Evolutionary conservation across 2,113 vertebrate species (phyloP).

Genomic region (Thomomys bottae): DNA sequence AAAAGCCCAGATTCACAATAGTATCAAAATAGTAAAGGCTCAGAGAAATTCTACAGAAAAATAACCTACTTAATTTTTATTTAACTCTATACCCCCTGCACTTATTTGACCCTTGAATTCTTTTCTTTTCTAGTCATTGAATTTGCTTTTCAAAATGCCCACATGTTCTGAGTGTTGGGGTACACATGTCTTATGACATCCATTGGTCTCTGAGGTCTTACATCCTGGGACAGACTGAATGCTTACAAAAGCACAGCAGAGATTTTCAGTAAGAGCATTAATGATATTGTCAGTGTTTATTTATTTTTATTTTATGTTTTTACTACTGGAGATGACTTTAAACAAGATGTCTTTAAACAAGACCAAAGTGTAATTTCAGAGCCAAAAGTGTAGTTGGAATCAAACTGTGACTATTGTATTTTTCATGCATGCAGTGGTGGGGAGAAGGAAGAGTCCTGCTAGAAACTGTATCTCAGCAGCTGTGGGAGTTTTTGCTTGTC

Average conservation of each 20-base stretch:
- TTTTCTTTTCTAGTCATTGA: not conserved
- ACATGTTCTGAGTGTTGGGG: constrained; percentile 61
- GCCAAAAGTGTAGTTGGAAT: not conserved
- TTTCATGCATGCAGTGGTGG: not conserved
- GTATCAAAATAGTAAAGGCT: not conserved
- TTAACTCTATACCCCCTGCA: not conserved
- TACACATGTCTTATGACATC: constrained; percentile 29
- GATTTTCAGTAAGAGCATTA: constrained; percentile 32
- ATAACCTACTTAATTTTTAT: not conserved
- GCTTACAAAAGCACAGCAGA: not conserved
- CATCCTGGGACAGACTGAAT: not conserved
- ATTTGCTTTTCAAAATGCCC: not conserved
- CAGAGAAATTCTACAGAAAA: constrained; percentile 25
- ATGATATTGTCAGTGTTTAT: not conserved
- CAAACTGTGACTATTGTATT: constrained; percentile 47
- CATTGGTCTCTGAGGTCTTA: not conserved
- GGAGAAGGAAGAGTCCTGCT: constrained; percentile 36
- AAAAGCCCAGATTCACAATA: not conserved
- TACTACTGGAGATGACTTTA: not conserved
- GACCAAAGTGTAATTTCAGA: constrained; percentile 29
- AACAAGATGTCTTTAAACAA: constrained; percentile 1
- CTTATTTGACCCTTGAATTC: not conserved
- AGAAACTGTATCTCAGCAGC: constrained; percentile 58
- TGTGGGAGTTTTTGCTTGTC: constrained; percentile 31
- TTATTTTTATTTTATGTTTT: constrained; percentile 13